Evolutionary conservation across 2,888 invertebrate species (phyloP).

Genomic region (Polydrusus cervinus): DNA sequence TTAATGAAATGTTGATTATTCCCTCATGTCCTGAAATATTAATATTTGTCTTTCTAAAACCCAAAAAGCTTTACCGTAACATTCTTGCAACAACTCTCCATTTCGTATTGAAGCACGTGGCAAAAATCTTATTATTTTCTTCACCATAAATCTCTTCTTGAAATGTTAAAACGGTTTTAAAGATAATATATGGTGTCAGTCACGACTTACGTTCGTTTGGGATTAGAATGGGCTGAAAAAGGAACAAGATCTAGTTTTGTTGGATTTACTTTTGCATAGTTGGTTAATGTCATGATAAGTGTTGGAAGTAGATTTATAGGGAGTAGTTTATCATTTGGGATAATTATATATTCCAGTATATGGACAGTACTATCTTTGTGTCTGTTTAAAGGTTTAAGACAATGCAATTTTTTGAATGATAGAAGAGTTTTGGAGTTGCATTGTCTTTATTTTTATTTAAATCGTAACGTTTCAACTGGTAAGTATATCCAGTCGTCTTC

Average conservation of each 20-base stretch:
- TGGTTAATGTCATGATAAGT: conserved; percentile 8
- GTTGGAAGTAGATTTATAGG: not conserved
- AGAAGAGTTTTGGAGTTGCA: no score
- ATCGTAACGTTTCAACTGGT: no score
- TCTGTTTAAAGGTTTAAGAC: no score
- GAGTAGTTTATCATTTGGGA: not conserved
- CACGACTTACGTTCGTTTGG: conserved; percentile 47
- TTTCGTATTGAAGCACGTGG: conserved; percentile 44
- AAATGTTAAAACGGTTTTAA: conserved; percentile 53
- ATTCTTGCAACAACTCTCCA: conserved; percentile 33
- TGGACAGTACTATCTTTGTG: no score
- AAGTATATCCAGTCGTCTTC: no score
- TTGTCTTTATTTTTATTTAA: no score
- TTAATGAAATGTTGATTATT: no score
- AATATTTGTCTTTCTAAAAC: not conserved
- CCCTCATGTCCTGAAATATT: no score
- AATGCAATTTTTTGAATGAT: no score
- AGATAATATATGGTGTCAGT: conserved; percentile 54
- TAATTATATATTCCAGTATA: not conserved
- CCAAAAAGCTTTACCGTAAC: not conserved
- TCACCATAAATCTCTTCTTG: conserved; percentile 50
- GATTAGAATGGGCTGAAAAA: conserved; percentile 22
- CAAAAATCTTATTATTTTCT: conserved; percentile 54
- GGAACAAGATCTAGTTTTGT: conserved; percentile 37
- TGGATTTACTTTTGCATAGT: conserved; percentile 21